Base-by-base conservation (phyloP, 2,113 vertebrate genomes). In the Calidris pygmaea region DNA sequence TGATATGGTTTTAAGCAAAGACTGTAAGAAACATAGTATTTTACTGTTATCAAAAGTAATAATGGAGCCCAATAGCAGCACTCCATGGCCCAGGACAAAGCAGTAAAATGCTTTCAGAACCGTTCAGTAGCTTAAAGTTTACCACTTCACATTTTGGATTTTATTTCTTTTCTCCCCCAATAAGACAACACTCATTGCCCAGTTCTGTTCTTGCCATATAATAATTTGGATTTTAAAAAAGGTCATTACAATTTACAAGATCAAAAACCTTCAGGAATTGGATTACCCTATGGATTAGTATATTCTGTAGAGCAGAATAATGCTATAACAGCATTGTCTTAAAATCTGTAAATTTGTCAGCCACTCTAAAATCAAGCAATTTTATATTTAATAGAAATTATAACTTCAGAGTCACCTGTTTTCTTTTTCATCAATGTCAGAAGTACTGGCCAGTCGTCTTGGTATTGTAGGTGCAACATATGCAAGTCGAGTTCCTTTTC, bases 401-500 rank as follows among this genome's bases (percentile, higher is more conserved):
- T 53, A 53, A 53, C 27, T 53, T 53, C 52, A 53, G 52, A 81
- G 10, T 89, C 87, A 99, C 99, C 99, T 99, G 98, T 99, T 99
- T 97, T 99, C 99, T 97, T 99, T 99, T 97, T 99, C 99, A 73
- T 99, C 99, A 43, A 99, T 98, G 94, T 99, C 99, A 90, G 99
- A 99, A 60, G 99, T 98, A 98, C 99, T 99, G 95, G 98, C 99
- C 89, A 99, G 98, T 85, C 99, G 98, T 97, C 99, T 99, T 60
- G 99, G 99, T 97, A 99, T 99, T 95, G 99, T 99, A 63, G 99
- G 99, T 62, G 99, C 98, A 87, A 99, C 99, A 70, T 99, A 99
- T 1, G 99, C 99, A 80, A 99, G 98, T 20, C 99, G 97, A 68
- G 99, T 97, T 97, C 98, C 98, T 98, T 99, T 99, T 95, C 94